Percentiles rank a stretch among this genome's conserved stretches.
Evolutionary conservation across 92 coral and sea anemone species (phyloP).

Genomic region (Zoanthus sansibaricus): DNA sequence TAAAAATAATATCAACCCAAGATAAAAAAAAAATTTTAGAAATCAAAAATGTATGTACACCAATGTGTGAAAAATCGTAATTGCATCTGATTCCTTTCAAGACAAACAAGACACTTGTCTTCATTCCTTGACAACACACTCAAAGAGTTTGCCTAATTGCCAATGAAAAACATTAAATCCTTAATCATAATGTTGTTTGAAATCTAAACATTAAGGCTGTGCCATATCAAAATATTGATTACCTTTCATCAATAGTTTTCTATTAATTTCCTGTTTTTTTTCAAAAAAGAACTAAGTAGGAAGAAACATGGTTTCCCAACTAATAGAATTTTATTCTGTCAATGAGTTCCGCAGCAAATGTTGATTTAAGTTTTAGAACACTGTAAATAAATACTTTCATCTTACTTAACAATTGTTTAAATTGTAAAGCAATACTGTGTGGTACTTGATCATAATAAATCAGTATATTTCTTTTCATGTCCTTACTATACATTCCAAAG

Average conservation of each 20-base stretch:
- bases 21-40: too few species aligned
- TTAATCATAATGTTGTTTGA: neutral
- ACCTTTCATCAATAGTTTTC: neutral
- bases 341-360: neutral
- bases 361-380: neutral
- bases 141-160: neutral
- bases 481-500: too few species aligned
- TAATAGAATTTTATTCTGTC: neutral
- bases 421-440: neutral
- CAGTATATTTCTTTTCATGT: neutral
- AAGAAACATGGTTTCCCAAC: neutral
- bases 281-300: neutral
- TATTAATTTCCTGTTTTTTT: constrained; percentile 1
- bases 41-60: too few species aligned
- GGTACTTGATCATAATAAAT: neutral
- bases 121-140: neutral
- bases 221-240: neutral
- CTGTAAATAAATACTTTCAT: neutral
- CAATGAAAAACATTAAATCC: neutral
- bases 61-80: too few species aligned
- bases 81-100: too few species aligned
- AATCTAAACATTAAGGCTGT: neutral
- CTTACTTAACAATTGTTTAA: neutral
- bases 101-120: too few species aligned
- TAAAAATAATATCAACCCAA: too few species aligned